Evolutionary conservation across 2,888 invertebrate species (phyloP).

Genomic region (Galerucella nymphaeae): DNA sequence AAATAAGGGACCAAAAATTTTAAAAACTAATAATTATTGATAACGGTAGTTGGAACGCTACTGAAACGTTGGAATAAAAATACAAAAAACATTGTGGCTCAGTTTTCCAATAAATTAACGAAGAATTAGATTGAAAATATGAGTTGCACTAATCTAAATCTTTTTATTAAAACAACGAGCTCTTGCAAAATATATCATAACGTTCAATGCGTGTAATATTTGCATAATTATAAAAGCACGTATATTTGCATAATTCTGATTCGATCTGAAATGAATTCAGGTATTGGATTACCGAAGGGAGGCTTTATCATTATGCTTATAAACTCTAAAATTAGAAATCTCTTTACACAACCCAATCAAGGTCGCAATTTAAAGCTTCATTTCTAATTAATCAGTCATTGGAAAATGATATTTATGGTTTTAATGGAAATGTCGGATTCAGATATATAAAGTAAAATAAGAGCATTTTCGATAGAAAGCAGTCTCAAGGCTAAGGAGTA

Average conservation of each 20-base stretch:
- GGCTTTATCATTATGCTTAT: background rate
- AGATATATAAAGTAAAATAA: too few species aligned
- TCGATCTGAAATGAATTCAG: background rate
- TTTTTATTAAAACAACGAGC: background rate
- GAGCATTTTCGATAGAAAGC: too few species aligned
- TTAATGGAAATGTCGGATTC: background rate
- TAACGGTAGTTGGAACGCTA: too few species aligned
- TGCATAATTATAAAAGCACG: conserved; percentile 2
- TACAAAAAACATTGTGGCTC: too few species aligned
- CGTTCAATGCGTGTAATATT: background rate
- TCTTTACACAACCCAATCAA: background rate
- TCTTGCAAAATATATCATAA: background rate
- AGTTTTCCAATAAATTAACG: too few species aligned
- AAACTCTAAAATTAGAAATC: background rate
- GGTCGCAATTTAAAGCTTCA: background rate
- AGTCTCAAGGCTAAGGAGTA: too few species aligned
- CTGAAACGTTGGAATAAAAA: too few species aligned
- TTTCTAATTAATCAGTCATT: conserved; percentile 1
- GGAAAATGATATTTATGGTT: background rate
- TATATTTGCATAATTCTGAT: background rate
- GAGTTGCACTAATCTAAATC: background rate
- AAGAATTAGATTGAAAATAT: background rate
- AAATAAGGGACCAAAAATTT: too few species aligned
- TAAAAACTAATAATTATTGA: too few species aligned
- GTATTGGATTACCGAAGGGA: background rate